These are phyloP conservation scores for Eilema depressum DNA, from an alignment of 2,888 invertebrate species.

Conservation along the genomic window DNA sequence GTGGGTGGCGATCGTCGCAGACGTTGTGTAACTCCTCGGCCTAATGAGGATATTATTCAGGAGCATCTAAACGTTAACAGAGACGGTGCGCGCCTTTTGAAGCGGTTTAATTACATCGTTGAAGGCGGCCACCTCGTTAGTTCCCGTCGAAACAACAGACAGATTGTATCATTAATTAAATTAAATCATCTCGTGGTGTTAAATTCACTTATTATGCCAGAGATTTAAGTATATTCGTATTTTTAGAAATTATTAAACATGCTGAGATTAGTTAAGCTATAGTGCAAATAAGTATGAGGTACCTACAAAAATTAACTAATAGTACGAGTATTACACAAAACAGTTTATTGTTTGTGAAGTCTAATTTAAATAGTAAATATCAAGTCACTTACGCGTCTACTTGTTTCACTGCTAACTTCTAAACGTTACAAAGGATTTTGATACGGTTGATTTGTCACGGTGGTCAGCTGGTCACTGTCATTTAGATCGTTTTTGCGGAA, in stretches of 20 bases:
- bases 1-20: constrained; percentile 75
- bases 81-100: constrained; percentile 59
- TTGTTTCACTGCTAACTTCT: background rate
- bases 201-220: constrained; percentile 50
- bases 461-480: background rate
- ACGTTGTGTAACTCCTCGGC: constrained; percentile 73
- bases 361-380: too few species aligned
- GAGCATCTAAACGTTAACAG: constrained; percentile 64
- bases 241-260: background rate
- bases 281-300: background rate
- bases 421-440: background rate
- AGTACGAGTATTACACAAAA: background rate
- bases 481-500: background rate
- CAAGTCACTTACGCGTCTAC: background rate
- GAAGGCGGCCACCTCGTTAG: constrained; percentile 69
- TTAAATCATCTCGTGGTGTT: constrained; percentile 54
- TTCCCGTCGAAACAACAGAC: constrained; percentile 62
- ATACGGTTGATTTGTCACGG: background rate
- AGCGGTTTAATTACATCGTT: constrained; percentile 71
- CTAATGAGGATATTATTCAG: constrained; percentile 83
- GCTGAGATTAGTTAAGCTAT: background rate
- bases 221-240: constrained; percentile 14
- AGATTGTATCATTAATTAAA: constrained; percentile 67
- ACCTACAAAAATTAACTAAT: background rate
- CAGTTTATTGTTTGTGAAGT: background rate